phyloP scores from a whole-genome alignment of 2,797 vertebrate genomes.

The Xenops minutus region DNA sequence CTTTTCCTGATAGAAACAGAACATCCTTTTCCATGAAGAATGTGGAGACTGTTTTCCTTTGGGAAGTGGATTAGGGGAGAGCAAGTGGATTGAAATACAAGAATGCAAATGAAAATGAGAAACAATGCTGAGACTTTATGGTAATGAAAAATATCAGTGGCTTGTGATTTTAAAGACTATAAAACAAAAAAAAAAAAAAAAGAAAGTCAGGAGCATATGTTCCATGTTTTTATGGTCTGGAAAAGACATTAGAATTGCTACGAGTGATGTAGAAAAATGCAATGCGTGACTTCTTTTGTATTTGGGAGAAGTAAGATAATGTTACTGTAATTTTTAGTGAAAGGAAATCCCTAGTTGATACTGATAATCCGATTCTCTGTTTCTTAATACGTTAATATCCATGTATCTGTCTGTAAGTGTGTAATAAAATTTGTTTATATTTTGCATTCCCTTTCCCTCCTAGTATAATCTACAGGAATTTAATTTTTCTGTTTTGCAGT shows the following conservation, averaged over 20 bases:
- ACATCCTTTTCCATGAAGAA: background rate
- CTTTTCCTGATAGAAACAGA: background rate
- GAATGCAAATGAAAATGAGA: background rate
- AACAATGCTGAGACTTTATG: background rate
- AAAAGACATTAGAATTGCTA: background rate
- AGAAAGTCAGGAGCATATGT: background rate
- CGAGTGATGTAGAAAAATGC: background rate
- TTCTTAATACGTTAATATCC: background rate
- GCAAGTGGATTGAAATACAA: background rate
- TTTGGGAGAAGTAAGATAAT: background rate
- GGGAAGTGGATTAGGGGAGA: background rate
- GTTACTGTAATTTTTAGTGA: background rate
- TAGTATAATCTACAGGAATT: background rate
- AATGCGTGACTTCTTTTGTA: background rate
- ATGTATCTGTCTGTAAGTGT: background rate
- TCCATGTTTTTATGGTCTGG: background rate
- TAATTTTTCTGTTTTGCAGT: background rate
- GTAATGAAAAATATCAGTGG: background rate
- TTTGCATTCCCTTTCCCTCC: background rate
- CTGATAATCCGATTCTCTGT: background rate
- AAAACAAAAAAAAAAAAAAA: background rate
- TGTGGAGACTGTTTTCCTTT: background rate
- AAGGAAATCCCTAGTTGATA: background rate
- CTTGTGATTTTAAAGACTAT: background rate
- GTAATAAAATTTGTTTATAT: background rate